A percentile compares a stretch with the other conserved stretches of the same genome.
phyloP scores from a whole-genome alignment of 2,888 invertebrate genomes.

The Lithophane semibrunnea region DNA sequence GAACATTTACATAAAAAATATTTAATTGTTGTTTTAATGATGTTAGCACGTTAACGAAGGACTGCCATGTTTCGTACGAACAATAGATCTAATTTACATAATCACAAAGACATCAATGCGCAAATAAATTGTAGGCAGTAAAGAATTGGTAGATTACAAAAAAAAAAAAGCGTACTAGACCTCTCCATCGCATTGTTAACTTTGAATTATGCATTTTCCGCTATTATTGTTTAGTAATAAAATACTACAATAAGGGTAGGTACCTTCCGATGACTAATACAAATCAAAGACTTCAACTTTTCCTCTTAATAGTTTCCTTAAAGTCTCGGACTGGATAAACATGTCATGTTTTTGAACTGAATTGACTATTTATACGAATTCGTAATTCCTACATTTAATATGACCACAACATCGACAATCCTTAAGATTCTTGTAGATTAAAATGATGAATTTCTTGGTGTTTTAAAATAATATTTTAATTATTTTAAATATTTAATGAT shows the following conservation, averaged over 20 bases:
- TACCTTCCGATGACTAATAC: conserved; percentile 13
- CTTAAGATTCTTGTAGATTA: neutral
- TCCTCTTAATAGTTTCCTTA: conserved; percentile 27
- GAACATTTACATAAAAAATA: neutral
- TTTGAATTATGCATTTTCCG: conserved; percentile 3
- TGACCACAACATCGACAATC: neutral
- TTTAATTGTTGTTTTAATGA: neutral
- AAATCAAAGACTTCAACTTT: conserved; percentile 5
- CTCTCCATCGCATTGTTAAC: neutral
- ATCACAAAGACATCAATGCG: conserved; percentile 21
- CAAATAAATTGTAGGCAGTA: neutral
- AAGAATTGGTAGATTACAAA: conserved; percentile 11
- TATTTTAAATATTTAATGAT: too few relatives aligned
- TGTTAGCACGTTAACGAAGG: conserved; percentile 7
- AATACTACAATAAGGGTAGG: neutral
- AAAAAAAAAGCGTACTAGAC: neutral
- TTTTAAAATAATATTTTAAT: too few relatives aligned
- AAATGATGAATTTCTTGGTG: neutral
- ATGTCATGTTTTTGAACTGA: neutral
- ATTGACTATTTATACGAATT: neutral
- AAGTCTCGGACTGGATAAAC: conserved; percentile 1
- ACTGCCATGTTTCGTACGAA: conserved; percentile 6
- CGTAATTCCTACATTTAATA: neutral
- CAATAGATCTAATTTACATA: conserved; percentile 44
- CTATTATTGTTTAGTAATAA: neutral